These are phyloP conservation scores for Micoletzkya japonica DNA, from an alignment of 2,888 invertebrate genomes.

Conservation along the genomic window DNA sequence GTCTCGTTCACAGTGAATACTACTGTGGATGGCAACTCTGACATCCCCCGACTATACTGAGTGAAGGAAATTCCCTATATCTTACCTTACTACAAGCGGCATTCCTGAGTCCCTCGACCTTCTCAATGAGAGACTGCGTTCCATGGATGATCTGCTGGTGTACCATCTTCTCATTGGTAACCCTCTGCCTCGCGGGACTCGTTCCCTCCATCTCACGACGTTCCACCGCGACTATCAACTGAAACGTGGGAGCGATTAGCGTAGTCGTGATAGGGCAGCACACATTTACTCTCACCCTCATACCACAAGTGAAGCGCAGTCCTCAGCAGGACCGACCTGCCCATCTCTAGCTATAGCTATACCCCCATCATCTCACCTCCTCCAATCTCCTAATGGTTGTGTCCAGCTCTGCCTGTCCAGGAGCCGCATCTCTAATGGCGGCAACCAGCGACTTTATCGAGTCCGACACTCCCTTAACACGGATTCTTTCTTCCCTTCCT, in stretches of 20 bases:
- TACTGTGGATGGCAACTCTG: not conserved
- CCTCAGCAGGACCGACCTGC: no score
- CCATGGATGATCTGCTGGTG: constrained; percentile 80
- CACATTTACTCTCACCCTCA: no score
- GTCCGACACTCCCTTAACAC: constrained; percentile 76
- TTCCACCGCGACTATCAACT: constrained; percentile 57
- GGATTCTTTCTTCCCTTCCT: not conserved
- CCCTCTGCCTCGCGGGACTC: constrained; percentile 16
- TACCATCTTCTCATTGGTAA: constrained; percentile 63
- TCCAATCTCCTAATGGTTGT: constrained; percentile 71
- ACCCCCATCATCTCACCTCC: no score
- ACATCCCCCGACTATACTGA: not conserved
- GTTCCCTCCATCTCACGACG: constrained; percentile 69
- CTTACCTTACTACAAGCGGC: constrained; percentile 71
- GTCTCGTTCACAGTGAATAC: not conserved
- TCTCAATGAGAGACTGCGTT: constrained; percentile 80
- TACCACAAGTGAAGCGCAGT: no score
- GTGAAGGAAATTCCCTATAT: no score
- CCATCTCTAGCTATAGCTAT: constrained; percentile 76
- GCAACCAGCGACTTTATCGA: constrained; percentile 91
- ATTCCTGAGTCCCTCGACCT: constrained; percentile 80
- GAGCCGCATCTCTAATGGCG: constrained; percentile 85
- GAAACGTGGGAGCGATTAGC: constrained; percentile 64
- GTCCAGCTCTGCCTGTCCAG: constrained; percentile 90
- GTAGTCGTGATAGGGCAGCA: constrained; percentile 77